Conservation (phyloP, 2,888 invertebrate species). For the Meteorus cinctellus region DNA sequence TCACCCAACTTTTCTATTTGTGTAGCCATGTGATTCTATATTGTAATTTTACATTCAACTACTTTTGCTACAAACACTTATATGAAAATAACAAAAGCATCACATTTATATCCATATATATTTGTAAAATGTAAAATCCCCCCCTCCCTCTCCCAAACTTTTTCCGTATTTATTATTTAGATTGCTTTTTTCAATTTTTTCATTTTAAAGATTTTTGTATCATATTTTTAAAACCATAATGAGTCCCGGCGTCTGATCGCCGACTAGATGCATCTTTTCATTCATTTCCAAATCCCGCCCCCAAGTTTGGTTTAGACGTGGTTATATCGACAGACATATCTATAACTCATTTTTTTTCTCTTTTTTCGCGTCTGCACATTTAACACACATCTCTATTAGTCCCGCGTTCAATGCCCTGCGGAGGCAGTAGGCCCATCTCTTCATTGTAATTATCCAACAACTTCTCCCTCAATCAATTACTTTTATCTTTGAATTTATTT, state of each 20-base stretch:
- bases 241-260: neutral
- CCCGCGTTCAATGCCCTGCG: slow-evolving; percentile 28
- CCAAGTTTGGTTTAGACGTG: slow-evolving; percentile 46
- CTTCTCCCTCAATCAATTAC: slow-evolving; percentile 40
- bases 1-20: neutral
- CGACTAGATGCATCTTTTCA: slow-evolving; percentile 32
- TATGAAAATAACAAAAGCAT: too few relatives aligned
- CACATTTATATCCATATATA: too few relatives aligned
- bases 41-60: slow-evolving; percentile 21
- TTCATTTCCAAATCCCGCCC: slow-evolving; percentile 35
- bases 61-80: neutral
- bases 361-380: slow-evolving; percentile 33
- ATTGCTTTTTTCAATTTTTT: neutral
- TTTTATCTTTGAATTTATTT: slow-evolving; percentile 43
- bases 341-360: slow-evolving; percentile 33
- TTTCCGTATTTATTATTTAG: too few relatives aligned
- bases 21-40: slow-evolving; percentile 14
- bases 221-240: slow-evolving; percentile 1
- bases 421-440: neutral
- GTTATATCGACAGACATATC: slow-evolving; percentile 47
- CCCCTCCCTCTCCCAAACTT: too few relatives aligned
- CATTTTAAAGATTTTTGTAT: neutral
- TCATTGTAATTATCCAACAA: slow-evolving; percentile 50
- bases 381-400: slow-evolving; percentile 57
- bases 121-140: too few relatives aligned